Percentiles rank a stretch among this genome's conserved stretches.
Evolutionary conservation across 2,113 vertebrate genomes (phyloP).

Genomic region (Odobenus rosmarus): DNA sequence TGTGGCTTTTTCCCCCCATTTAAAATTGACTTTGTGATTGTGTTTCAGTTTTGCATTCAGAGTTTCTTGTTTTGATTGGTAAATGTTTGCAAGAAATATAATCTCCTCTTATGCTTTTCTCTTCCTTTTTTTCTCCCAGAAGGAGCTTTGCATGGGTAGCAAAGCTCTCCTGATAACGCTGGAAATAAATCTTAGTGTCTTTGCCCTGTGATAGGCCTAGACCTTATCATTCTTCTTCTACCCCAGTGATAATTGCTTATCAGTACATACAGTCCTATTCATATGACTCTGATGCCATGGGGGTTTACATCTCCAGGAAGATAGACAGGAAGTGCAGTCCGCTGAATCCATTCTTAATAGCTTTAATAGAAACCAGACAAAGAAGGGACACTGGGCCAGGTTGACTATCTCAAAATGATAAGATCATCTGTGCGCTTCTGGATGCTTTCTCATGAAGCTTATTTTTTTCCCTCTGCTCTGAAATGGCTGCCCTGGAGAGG

Average conservation of each 20-base stretch:
- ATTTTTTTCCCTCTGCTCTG: background rate
- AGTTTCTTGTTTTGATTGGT: constrained; percentile 71
- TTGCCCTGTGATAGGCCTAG: constrained; percentile 53
- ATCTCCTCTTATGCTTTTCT: constrained; percentile 56
- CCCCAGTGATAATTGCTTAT: constrained; percentile 82
- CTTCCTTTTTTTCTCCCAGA: constrained; percentile 38
- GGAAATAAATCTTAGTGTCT: constrained; percentile 69
- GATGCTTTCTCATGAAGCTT: constrained; percentile 46
- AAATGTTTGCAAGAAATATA: constrained; percentile 75
- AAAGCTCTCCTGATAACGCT: constrained; percentile 65
- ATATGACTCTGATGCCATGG: constrained; percentile 15
- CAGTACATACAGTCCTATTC: constrained; percentile 70
- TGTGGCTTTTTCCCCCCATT: background rate
- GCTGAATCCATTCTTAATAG: constrained; percentile 53
- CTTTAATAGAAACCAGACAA: constrained; percentile 66
- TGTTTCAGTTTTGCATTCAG: constrained; percentile 75
- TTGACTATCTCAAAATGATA: constrained; percentile 58
- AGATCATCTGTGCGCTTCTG: constrained; percentile 53
- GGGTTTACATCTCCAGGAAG: constrained; percentile 43
- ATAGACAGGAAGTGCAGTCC: constrained; percentile 50
- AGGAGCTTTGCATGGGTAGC: constrained; percentile 59
- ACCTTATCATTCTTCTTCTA: constrained; percentile 69
- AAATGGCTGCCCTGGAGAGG: background rate
- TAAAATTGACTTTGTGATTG: constrained; percentile 73
- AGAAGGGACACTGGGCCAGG: background rate